Evolutionary conservation across 2,888 invertebrate species (phyloP), one percentile per base, ranked within the genome.

Genomic region (Tetragnatha montana): DNA sequence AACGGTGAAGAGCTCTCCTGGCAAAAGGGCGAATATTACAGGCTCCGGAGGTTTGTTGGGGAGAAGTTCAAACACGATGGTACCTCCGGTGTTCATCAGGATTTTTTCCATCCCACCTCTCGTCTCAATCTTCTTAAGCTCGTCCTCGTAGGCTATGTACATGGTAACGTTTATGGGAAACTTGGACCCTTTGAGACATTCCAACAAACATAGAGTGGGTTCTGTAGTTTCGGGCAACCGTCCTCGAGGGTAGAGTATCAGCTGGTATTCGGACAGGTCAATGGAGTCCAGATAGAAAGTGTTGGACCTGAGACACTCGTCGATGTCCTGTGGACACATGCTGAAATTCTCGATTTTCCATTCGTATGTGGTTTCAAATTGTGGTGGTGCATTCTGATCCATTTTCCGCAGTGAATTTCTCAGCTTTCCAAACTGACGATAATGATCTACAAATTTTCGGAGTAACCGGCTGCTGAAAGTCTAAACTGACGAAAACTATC

Each of bases 281-380:
- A 47, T 17, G 6, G 50, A 49, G 14, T 49, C 49, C 22, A 50
- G n/a, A 14, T 10, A 3, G 50, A 76, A 76, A 1, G 17, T 14
- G 17, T 47, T 14, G 50, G 49, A 49, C 4, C 6, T 7, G n/a
- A 76, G 50, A 10, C 1, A 8, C 8, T 76, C 76, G 2, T 50
- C 49, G 10, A 17, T 49, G 10, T 49, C 8, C 17, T 76, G 76
- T 4, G 76, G 76, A 4, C 47, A 50, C 76, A 76, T 76, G 35
- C 76, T 76, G n/a, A 76, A 76, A 19, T 76, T 76, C 76, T 50
- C 50, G 14, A 76, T 76, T 19, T 49, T 35, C 76, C 76, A 76
- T 10, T 60, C 12, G 60, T 60, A 60, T 0, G 8, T 14, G 60
- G 60, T 12, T 60, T 60, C 60, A n/a, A n/a, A n/a, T n/a, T n/a